phyloP scores from a whole-genome alignment of 2,797 vertebrate species.

The Xenops minutus region DNA sequence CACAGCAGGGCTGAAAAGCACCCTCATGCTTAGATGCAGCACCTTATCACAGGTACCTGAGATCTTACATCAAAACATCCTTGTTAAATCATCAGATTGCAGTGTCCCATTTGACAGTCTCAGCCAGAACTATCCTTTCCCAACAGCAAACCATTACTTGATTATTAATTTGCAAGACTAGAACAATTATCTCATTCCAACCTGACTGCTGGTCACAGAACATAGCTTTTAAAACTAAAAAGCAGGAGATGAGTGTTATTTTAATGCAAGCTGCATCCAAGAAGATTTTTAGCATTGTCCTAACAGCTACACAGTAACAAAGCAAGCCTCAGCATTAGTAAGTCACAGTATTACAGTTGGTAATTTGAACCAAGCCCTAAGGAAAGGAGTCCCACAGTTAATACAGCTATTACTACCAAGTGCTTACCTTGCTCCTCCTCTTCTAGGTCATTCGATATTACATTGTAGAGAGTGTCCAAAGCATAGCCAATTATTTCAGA shows the following conservation, averaged over 20 bases:
- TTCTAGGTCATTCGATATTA: slow-evolving; percentile 95
- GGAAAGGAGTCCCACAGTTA: neutral
- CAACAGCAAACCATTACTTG: neutral
- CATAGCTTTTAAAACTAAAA: neutral
- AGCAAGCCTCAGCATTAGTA: neutral
- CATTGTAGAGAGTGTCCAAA: slow-evolving; percentile 96
- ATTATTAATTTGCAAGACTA: neutral
- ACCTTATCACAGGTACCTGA: neutral
- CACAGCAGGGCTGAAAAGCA: neutral
- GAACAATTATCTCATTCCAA: neutral
- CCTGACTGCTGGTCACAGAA: neutral
- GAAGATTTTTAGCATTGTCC: neutral
- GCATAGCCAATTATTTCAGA: slow-evolving; percentile 98
- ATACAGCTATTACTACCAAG: neutral
- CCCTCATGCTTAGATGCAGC: neutral
- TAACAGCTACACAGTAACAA: neutral
- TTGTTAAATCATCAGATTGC: neutral
- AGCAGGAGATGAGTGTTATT: neutral
- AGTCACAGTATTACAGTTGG: neutral
- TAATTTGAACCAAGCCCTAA: neutral
- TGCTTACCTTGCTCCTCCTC: slow-evolving; percentile 91
- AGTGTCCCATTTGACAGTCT: neutral
- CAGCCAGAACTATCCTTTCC: neutral
- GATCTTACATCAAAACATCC: neutral
- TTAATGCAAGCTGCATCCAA: neutral